Conservation (phyloP, 2,888 invertebrate genomes). For the Stenotaenia linearis region DNA sequence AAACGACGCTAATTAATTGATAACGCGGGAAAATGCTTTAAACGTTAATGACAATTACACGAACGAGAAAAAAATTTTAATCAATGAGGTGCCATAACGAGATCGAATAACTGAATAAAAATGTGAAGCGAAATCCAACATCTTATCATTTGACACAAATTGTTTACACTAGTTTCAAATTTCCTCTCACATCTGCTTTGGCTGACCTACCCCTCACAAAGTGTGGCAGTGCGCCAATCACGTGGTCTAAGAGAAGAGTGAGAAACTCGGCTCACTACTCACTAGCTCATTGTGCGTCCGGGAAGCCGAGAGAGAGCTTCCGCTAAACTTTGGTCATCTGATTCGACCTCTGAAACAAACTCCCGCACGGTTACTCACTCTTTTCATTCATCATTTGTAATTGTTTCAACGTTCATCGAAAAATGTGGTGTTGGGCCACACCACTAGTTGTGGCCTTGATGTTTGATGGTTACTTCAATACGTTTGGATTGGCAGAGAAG, state of each 20-base stretch:
- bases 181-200: slow-evolving; percentile 11
- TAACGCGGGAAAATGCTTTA: too few relatives aligned
- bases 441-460: background rate
- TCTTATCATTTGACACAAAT: slow-evolving; percentile 1
- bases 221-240: slow-evolving; percentile 14
- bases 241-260: slow-evolving; percentile 13
- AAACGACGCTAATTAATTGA: too few relatives aligned
- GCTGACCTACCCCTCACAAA: slow-evolving; percentile 6
- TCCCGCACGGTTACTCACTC: background rate
- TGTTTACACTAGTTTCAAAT: background rate
- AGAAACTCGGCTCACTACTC: slow-evolving; percentile 8
- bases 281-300: slow-evolving; percentile 9
- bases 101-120: background rate
- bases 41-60: too few relatives aligned
- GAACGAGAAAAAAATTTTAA: background rate
- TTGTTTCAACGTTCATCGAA: background rate
- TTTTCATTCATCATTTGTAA: background rate
- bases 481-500: background rate
- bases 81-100: background rate
- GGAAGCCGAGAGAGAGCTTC: background rate
- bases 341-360: background rate
- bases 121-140: background rate
- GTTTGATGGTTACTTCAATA: background rate
- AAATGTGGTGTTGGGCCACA: background rate
- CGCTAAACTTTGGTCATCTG: background rate